Evolutionary conservation across 2,888 invertebrate genomes (phyloP), one percentile per base, ranked within the genome.

Genomic region (Agrochola lota): DNA sequence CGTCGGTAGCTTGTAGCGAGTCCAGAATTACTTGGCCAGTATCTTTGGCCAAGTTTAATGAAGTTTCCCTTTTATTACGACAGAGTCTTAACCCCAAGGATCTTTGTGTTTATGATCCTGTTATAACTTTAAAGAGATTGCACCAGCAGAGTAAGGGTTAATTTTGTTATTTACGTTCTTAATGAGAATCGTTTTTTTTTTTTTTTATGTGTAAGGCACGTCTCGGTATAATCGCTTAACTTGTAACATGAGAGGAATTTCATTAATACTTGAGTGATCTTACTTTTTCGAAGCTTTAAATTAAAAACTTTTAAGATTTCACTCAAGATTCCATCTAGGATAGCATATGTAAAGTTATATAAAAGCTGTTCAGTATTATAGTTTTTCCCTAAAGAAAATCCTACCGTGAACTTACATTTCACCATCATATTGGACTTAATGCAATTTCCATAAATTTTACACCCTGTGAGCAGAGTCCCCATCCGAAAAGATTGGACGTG

Each of bases 401-500:
- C 88, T 85, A 62, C 86, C 79, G 84, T 86, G 81, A 86, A 91
- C 91, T 91, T 91, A 90, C 89, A 87, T 90, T 90, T 91, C 92
- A 91, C 93, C 94, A 92, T 91, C 91, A 91, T 92, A 93, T 93
- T 88, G 92, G 92, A 92, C 93, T 94, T 95, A 94, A 95, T 95
- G 95, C 96, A 96, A 96, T 96, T 96, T 96, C 96, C 96, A 96
- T 96, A 96, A 96, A 96, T 96, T 96, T 96, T 95, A 96, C 96
- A 96, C 95, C 92, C 91, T 90, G 94, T 95, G 95, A 94, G 93
- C 95, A 95, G 92, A 93, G 93, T 93, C 93, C 93, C 92, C 93
- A 93, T 92, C 94, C 94, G 93, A 94, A 95, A 96, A 95, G 95
- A 96, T 96, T 95, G 94, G 92, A 95, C 93, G 91, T 94, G 95